Evolutionary conservation across 2,113 vertebrate species (phyloP).

Genomic region (Eclectus roratus): DNA sequence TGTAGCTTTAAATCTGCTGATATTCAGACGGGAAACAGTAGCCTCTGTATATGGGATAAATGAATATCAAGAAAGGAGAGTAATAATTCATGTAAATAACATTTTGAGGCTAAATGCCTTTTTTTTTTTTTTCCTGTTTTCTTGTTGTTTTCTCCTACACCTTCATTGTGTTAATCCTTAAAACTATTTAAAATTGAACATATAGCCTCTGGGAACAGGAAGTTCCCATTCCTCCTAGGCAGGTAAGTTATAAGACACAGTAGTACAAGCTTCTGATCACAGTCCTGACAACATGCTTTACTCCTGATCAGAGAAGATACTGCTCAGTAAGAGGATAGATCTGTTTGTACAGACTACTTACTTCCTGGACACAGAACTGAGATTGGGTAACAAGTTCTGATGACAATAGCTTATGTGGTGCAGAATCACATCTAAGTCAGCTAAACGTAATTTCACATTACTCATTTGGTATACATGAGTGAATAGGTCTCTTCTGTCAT

Average conservation of each 20-base stretch:
- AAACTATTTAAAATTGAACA: not conserved
- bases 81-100: not conserved
- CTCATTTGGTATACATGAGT: not conserved
- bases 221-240: not conserved
- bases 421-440: not conserved
- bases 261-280: not conserved
- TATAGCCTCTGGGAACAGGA: not conserved
- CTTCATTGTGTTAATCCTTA: not conserved
- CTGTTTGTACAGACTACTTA: not conserved
- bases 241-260: not conserved
- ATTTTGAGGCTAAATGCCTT: not conserved
- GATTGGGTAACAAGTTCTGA: not conserved
- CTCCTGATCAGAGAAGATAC: not conserved
- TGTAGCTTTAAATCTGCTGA: not conserved
- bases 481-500: not conserved
- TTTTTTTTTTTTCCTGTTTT: not conserved
- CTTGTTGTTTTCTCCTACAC: not conserved
- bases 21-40: not conserved
- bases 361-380: not conserved
- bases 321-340: not conserved
- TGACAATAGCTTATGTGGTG: not conserved
- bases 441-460: not conserved
- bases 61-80: not conserved
- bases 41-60: not conserved
- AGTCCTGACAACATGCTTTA: not conserved